phyloP scores from a whole-genome alignment of 2,113 vertebrate species.

The Synchiropus splendidus region DNA sequence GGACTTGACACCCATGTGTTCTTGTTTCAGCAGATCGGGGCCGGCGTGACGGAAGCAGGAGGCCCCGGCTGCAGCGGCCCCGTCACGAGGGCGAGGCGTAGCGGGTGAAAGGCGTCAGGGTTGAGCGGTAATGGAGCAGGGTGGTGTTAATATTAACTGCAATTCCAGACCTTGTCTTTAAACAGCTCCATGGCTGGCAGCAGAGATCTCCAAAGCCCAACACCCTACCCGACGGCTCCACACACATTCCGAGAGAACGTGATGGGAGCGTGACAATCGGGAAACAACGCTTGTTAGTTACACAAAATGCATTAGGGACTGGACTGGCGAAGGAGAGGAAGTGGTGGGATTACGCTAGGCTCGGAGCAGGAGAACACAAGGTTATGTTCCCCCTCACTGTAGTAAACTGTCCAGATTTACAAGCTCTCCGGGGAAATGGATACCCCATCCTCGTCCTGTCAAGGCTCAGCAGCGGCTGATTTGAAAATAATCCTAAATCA shows the following conservation, averaged over 20 bases:
- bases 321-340: slow-evolving; percentile 84
- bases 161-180: slow-evolving; percentile 78
- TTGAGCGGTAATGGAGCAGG: slow-evolving; percentile 25
- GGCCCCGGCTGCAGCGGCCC: slow-evolving; percentile 41
- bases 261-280: slow-evolving; percentile 99
- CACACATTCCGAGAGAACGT: slow-evolving; percentile 85
- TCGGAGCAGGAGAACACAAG: slow-evolving; percentile 70
- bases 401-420: slow-evolving; percentile 98
- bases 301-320: slow-evolving; percentile 99
- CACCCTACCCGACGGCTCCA: slow-evolving; percentile 35
- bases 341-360: slow-evolving; percentile 87
- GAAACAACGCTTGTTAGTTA: slow-evolving; percentile 99
- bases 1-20: slow-evolving; percentile 55
- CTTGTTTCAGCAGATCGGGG: slow-evolving; percentile 32
- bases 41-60: slow-evolving; percentile 51
- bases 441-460: slow-evolving; percentile 59
- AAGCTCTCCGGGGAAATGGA: slow-evolving; percentile 76
- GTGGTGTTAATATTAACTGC: slow-evolving; percentile 72
- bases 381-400: slow-evolving; percentile 59
- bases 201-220: slow-evolving; percentile 73
- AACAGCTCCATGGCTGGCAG: slow-evolving; percentile 66
- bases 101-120: slow-evolving; percentile 10
- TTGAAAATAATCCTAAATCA: slow-evolving; percentile 92
- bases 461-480: slow-evolving; percentile 72
- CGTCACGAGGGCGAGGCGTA: slow-evolving; percentile 47